Evolutionary conservation across 2,113 vertebrate species (phyloP).

Genomic region (Pseudolaguvia tuberculata): DNA sequence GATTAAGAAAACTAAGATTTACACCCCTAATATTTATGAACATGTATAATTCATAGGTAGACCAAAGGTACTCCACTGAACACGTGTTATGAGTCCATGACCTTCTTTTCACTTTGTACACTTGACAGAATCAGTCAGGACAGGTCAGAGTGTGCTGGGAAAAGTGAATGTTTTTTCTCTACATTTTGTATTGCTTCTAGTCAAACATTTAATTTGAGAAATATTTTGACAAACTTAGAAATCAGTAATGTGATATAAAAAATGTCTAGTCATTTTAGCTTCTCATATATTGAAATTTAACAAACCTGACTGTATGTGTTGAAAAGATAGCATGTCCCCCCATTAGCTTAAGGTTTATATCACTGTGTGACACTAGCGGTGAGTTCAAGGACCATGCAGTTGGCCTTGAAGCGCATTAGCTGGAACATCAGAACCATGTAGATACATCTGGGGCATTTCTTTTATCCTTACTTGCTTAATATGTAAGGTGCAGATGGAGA

Average conservation of each 20-base stretch:
- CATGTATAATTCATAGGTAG: conserved; percentile 50
- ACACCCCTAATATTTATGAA: conserved; percentile 19
- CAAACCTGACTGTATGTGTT: not conserved
- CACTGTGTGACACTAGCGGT: not conserved
- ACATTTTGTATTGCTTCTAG: not conserved
- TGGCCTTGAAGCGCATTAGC: conserved; percentile 38
- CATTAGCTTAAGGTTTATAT: conserved; percentile 2
- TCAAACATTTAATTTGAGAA: no score
- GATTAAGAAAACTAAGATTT: conserved; percentile 23
- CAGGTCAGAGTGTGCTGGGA: conserved; percentile 11
- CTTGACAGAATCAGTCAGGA: conserved; percentile 41
- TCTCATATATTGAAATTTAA: not conserved
- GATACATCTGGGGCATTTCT: conserved; percentile 50
- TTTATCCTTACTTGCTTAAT: conserved; percentile 19
- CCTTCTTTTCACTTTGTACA: conserved; percentile 56
- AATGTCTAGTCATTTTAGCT: not conserved
- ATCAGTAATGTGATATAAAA: no score
- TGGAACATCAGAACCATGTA: conserved; percentile 57
- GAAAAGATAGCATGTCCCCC: not conserved
- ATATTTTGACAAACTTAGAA: no score
- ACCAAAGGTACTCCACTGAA: conserved; percentile 19
- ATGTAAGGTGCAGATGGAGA: conserved; percentile 60
- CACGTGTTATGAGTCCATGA: conserved; percentile 52
- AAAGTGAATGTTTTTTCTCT: not conserved
- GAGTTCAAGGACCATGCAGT: conserved; percentile 18